Evolutionary conservation across 2,113 vertebrate species (phyloP).

Genomic region (Misgurnus anguillicaudatus): DNA sequence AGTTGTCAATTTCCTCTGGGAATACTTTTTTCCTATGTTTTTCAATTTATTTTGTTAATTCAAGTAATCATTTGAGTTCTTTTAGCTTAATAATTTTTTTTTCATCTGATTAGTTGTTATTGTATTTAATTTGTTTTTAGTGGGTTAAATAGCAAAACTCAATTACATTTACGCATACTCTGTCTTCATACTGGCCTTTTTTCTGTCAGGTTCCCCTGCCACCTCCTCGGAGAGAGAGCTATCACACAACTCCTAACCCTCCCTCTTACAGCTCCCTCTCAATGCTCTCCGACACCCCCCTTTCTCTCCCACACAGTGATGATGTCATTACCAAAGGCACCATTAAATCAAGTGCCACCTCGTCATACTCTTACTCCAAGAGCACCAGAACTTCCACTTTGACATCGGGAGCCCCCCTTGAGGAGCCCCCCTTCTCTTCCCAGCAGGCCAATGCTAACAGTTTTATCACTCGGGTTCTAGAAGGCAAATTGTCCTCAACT

Average conservation of each 20-base stretch:
- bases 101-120: background rate
- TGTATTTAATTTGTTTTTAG: background rate
- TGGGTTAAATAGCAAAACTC: background rate
- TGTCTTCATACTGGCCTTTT: conserved; percentile 58
- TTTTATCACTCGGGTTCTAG: conserved; percentile 71
- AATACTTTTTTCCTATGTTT: too few relatives aligned
- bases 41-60: too few relatives aligned
- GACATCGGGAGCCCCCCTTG: conserved; percentile 62
- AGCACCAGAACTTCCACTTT: conserved; percentile 64
- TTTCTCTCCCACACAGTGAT: conserved; percentile 57
- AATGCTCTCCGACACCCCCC: conserved; percentile 55
- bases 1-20: too few relatives aligned
- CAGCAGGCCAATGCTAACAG: conserved; percentile 51
- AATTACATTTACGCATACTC: background rate
- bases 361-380: conserved; percentile 73
- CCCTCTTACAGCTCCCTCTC: conserved; percentile 64
- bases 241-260: conserved; percentile 69
- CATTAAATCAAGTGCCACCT: conserved; percentile 77
- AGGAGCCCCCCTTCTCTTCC: conserved; percentile 4
- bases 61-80: too few relatives aligned
- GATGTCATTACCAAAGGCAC: conserved; percentile 68
- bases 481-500: conserved; percentile 83
- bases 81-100: too few relatives aligned
- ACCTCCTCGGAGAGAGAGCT: conserved; percentile 86
- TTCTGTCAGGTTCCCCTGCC: conserved; percentile 78